Percentiles rank a stretch among this genome's conserved stretches.
These are phyloP conservation scores for Philonicus albiceps DNA, from an alignment of 2,888 invertebrate species.

Conservation along the genomic window DNA sequence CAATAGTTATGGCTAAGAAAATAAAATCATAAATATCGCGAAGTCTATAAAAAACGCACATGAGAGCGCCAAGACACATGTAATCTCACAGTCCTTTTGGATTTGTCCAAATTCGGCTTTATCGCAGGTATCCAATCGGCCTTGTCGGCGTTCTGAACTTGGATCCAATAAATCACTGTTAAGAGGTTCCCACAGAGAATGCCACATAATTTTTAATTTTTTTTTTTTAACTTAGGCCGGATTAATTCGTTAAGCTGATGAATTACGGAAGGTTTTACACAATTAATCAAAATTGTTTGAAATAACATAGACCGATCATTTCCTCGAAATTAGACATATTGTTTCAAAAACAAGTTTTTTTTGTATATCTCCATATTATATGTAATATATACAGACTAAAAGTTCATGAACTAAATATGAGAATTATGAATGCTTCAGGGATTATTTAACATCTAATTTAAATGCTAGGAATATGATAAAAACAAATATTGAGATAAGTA, in stretches of 20 bases:
- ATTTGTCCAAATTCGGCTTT: neutral
- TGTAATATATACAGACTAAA: neutral
- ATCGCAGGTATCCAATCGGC: neutral
- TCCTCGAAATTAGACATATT: neutral
- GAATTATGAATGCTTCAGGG: too few relatives aligned
- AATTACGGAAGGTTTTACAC: conserved; percentile 12
- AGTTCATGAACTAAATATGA: too few relatives aligned
- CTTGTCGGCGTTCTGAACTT: neutral
- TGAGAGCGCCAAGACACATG: neutral
- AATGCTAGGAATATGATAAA: too few relatives aligned
- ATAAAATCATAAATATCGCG: neutral
- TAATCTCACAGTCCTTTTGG: neutral
- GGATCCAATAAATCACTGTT: neutral
- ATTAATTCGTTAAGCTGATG: neutral
- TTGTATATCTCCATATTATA: too few relatives aligned
- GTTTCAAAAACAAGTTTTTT: neutral
- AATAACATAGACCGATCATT: neutral
- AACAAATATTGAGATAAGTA: too few relatives aligned
- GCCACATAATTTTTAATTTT: neutral
- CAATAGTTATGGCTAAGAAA: neutral
- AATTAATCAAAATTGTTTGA: conserved; percentile 11
- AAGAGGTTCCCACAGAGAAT: neutral
- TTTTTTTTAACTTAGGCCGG: neutral
- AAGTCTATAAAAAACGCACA: neutral
- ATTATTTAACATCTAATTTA: too few relatives aligned